phyloP scores from a whole-genome alignment of 35 echinoderm and acorn worm species.

The Patiria miniata region DNA sequence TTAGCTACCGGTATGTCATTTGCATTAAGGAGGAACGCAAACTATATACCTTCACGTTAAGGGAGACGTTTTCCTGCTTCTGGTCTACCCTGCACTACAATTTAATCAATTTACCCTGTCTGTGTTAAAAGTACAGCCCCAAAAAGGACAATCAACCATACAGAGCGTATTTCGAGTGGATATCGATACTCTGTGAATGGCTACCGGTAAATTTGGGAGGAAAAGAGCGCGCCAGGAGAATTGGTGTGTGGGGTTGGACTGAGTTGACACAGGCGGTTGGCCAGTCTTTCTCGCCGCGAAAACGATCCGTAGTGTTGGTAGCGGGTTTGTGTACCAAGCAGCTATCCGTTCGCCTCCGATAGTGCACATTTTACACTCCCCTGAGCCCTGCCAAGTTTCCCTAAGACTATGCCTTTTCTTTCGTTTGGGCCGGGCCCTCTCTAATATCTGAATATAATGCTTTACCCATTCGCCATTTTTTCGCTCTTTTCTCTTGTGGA shows the following conservation, averaged over 20 bases:
- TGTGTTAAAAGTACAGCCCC: not conserved
- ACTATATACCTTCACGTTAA: too few species aligned
- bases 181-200: slow-evolving; percentile 8
- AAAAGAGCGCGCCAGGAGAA: slow-evolving; percentile 18
- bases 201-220: not conserved
- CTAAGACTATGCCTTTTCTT: not conserved
- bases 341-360: slow-evolving; percentile 5
- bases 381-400: slow-evolving; percentile 11
- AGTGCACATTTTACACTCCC: not conserved
- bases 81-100: too few species aligned
- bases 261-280: not conserved
- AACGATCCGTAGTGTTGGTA: slow-evolving; percentile 20
- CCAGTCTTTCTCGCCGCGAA: slow-evolving; percentile 9
- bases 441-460: too few species aligned
- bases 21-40: too few species aligned
- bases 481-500: not conserved
- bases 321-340: slow-evolving; percentile 16
- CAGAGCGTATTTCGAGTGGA: not conserved
- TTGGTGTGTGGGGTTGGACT: not conserved
- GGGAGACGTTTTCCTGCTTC: too few species aligned
- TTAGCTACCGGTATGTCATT: too few species aligned
- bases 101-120: slow-evolving; percentile 9
- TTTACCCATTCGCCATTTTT: not conserved
- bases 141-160: slow-evolving; percentile 24
- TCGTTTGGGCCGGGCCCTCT: not conserved